phyloP scores from a whole-genome alignment of 2,797 vertebrate genomes.

The Adelosebastes latens region DNA sequence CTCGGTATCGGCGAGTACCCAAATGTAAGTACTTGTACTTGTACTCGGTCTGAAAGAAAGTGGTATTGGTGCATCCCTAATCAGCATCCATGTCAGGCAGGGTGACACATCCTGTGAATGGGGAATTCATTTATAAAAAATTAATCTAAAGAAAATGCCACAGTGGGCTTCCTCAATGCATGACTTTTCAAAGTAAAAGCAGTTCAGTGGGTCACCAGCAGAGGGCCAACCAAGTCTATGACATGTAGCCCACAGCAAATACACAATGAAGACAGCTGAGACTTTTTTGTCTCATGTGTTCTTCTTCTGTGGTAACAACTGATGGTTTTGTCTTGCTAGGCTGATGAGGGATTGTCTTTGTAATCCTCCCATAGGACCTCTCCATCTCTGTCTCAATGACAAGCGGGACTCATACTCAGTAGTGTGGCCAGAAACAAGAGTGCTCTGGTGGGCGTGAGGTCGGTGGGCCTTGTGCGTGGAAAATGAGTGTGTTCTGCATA shows the following conservation, averaged over 20 bases:
- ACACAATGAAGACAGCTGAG: neutral
- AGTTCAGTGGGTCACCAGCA: slow-evolving; percentile 56
- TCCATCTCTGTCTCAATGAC: neutral
- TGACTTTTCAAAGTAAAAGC: neutral
- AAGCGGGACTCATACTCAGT: neutral
- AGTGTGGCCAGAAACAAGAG: neutral
- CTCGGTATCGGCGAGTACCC: too few relatives aligned
- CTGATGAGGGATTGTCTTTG: slow-evolving; percentile 22
- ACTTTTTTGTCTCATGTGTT: neutral
- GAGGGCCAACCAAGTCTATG: slow-evolving; percentile 24
- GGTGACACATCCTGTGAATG: neutral
- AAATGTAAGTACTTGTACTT: too few relatives aligned
- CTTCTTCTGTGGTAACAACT: neutral
- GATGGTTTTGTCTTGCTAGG: slow-evolving; percentile 8
- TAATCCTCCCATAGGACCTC: neutral
- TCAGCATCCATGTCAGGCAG: neutral
- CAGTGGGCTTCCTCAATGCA: neutral
- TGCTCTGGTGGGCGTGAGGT: neutral
- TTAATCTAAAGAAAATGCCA: neutral
- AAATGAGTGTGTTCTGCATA: neutral
- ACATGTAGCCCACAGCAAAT: neutral
- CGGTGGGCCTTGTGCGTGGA: neutral
- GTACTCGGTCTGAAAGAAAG: too few relatives aligned
- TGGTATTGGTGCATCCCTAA: too few relatives aligned
- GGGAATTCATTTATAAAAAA: neutral